Conservation (phyloP, 2,113 vertebrate species). For the Oreotragus oreotragus region DNA sequence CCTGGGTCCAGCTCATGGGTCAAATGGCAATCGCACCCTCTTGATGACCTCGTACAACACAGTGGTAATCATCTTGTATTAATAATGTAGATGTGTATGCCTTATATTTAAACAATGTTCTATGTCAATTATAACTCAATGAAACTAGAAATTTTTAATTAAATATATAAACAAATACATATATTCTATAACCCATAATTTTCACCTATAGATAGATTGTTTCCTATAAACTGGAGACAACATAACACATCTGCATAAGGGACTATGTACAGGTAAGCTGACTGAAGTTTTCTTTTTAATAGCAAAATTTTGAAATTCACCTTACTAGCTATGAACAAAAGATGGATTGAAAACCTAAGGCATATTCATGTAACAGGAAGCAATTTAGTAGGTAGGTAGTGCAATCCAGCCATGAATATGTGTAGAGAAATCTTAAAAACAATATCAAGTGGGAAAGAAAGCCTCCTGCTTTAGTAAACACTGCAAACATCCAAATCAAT, state of each 20-base stretch:
- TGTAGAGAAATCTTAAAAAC: neutral
- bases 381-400: neutral
- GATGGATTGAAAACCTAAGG: neutral
- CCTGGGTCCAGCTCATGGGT: neutral
- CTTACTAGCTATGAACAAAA: neutral
- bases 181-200: neutral
- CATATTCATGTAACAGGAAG: neutral
- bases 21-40: fast-evolving
- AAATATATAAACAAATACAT: neutral
- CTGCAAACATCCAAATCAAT: neutral
- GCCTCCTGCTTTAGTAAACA: neutral
- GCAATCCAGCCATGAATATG: neutral
- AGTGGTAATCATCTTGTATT: neutral
- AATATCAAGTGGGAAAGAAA: neutral
- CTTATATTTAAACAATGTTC: neutral
- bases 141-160: neutral
- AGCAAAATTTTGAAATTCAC: neutral
- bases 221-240: neutral
- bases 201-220: neutral
- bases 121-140: neutral
- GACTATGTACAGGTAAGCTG: neutral
- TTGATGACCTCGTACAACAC: neutral
- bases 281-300: neutral
- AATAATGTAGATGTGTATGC: neutral
- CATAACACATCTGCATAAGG: neutral